These are phyloP conservation scores for Bucco capensis DNA, from an alignment of 2,113 vertebrate genomes.

Conservation along the genomic window DNA sequence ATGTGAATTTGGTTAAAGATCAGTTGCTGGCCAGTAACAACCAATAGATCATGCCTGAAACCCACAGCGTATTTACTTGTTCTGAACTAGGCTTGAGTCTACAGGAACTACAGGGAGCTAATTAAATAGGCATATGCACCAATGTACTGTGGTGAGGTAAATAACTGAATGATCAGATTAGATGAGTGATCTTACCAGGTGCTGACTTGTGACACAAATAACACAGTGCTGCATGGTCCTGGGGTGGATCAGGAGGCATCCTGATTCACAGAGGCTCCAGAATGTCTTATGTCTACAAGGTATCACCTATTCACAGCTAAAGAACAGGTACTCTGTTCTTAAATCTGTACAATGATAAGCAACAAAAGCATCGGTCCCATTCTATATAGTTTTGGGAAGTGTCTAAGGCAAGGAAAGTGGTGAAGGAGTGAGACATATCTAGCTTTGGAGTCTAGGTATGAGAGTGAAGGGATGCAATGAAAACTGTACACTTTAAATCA, in stretches of 20 bases:
- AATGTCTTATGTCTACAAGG: background rate
- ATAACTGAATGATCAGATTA: background rate
- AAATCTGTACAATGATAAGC: background rate
- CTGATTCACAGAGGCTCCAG: background rate
- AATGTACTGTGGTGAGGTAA: constrained; percentile 4
- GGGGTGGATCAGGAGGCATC: background rate
- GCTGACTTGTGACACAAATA: background rate
- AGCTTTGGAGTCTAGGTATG: background rate
- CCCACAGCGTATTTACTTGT: background rate
- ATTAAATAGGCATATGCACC: background rate
- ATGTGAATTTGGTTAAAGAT: background rate
- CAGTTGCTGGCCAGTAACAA: background rate
- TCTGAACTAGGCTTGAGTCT: background rate
- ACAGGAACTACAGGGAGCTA: constrained; percentile 2
- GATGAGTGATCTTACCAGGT: background rate
- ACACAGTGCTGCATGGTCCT: background rate
- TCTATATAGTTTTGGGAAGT: background rate
- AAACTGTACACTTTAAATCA: background rate
- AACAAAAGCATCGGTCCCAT: background rate
- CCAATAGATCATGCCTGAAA: constrained; percentile 52
- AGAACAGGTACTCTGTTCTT: background rate
- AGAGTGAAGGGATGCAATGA: background rate
- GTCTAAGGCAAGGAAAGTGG: background rate
- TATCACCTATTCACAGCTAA: background rate
- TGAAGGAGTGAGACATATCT: background rate